Evolutionary conservation across 2,888 invertebrate species (phyloP).

Genomic region (Volucella inanis): DNA sequence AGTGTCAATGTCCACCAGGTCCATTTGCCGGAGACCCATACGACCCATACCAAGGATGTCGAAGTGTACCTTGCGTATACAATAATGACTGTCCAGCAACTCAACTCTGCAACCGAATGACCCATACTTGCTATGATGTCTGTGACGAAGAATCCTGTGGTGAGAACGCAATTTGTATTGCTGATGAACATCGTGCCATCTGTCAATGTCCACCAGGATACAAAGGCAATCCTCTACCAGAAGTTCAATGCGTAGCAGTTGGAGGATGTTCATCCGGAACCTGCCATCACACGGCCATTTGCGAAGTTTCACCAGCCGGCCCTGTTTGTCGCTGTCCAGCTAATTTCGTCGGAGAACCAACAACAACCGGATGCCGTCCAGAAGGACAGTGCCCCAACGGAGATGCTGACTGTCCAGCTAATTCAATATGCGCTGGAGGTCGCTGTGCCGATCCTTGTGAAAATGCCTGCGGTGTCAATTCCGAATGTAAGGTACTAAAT

Average conservation of each 20-base stretch:
- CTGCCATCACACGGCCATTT: conserved; percentile 92
- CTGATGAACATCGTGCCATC: conserved; percentile 91
- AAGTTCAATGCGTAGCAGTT: conserved; percentile 89
- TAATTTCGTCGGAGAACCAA: conserved; percentile 90
- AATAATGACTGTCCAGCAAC: conserved; percentile 92
- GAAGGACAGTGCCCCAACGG: conserved; percentile 90
- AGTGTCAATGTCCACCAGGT: conserved; percentile 95
- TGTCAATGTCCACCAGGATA: conserved; percentile 95
- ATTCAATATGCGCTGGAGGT: conserved; percentile 88
- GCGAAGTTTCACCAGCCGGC: conserved; percentile 87
- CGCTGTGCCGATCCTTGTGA: conserved; percentile 92
- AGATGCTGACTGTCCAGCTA: conserved; percentile 89
- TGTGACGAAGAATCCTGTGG: conserved; percentile 93
- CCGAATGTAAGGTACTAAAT: conserved; percentile 90
- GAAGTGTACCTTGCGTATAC: conserved; percentile 92
- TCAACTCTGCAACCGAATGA: conserved; percentile 92
- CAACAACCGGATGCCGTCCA: conserved; percentile 89
- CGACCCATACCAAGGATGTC: conserved; percentile 89
- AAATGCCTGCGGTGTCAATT: conserved; percentile 91
- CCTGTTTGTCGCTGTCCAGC: conserved; percentile 91
- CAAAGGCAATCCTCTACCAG: conserved; percentile 91
- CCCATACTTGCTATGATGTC: conserved; percentile 91
- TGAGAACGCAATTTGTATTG: conserved; percentile 93
- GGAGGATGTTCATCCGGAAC: conserved; percentile 90
- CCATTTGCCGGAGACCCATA: conserved; percentile 93